These are phyloP conservation scores for Aplodontia rufa DNA, from an alignment of 2,113 vertebrate genomes.

Conservation along the genomic window DNA sequence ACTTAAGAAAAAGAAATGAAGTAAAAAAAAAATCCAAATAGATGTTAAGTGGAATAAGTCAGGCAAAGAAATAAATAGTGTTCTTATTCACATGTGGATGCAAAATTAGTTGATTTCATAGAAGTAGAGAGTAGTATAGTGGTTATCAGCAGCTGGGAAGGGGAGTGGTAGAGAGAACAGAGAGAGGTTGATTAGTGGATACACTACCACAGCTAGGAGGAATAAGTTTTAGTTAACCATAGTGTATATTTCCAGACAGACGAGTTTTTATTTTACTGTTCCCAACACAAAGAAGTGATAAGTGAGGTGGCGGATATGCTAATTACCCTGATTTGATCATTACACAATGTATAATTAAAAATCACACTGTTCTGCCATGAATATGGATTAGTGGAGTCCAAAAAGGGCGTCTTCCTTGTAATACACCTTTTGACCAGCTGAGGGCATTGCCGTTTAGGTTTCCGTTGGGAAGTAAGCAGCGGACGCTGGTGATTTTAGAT, in stretches of 20 bases:
- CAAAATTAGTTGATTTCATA: neutral
- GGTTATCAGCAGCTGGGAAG: neutral
- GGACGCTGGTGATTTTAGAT: neutral
- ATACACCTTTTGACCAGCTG: neutral
- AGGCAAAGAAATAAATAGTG: neutral
- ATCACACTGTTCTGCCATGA: neutral
- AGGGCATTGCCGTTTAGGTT: neutral
- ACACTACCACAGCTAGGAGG: neutral
- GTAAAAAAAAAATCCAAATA: neutral
- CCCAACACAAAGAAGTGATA: neutral
- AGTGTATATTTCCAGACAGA: neutral
- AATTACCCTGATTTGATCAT: neutral
- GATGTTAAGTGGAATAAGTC: neutral
- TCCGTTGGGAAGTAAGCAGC: neutral
- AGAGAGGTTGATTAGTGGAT: neutral
- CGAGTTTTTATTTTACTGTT: neutral
- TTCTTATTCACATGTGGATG: neutral
- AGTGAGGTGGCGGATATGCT: neutral
- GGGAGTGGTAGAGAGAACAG: neutral
- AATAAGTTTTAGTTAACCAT: neutral
- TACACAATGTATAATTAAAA: neutral
- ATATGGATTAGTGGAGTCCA: neutral
- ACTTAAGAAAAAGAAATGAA: neutral
- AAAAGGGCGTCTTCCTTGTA: neutral
- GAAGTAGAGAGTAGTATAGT: neutral